Evolutionary conservation across 2,797 vertebrate species (phyloP).

Genomic region (Acipenser transmontanus): DNA sequence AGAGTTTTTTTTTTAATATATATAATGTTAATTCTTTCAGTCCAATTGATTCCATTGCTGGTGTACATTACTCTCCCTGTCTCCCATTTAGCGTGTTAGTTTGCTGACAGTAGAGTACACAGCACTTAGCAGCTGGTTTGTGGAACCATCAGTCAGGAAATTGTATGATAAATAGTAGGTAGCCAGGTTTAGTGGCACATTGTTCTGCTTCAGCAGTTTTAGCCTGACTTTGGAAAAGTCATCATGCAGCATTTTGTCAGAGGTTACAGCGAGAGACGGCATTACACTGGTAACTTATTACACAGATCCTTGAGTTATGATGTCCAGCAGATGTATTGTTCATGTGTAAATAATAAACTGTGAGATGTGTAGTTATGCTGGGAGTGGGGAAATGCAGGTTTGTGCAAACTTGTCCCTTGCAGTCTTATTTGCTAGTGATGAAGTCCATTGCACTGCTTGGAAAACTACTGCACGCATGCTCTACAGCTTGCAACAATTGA

Average conservation of each 20-base stretch:
- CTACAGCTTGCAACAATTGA: background rate
- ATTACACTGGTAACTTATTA: slow-evolving; percentile 42
- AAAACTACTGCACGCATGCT: background rate
- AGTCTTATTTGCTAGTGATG: background rate
- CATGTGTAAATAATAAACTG: slow-evolving; percentile 59
- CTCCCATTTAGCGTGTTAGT: slow-evolving; percentile 56
- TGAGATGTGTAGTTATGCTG: slow-evolving; percentile 44
- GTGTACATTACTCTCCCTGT: slow-evolving; percentile 52
- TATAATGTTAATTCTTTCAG: slow-evolving; percentile 44
- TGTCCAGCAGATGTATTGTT: slow-evolving; percentile 45
- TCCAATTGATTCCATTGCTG: slow-evolving; percentile 46
- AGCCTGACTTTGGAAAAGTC: slow-evolving; percentile 59
- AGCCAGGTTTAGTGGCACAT: slow-evolving; percentile 61
- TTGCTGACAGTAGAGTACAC: slow-evolving; percentile 65
- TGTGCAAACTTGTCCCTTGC: background rate
- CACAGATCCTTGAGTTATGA: slow-evolving; percentile 52
- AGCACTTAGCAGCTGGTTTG: slow-evolving; percentile 70
- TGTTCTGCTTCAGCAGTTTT: slow-evolving; percentile 70
- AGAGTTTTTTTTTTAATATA: background rate
- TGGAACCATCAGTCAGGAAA: slow-evolving; percentile 70
- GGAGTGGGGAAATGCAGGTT: slow-evolving; percentile 38
- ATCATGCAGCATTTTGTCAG: slow-evolving; percentile 57
- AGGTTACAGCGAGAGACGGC: slow-evolving; percentile 49
- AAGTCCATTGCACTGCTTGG: background rate
- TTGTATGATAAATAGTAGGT: slow-evolving; percentile 71